Evolutionary conservation across 2,797 vertebrate species (phyloP).

Genomic region (Chrysocyon brachyurus): DNA sequence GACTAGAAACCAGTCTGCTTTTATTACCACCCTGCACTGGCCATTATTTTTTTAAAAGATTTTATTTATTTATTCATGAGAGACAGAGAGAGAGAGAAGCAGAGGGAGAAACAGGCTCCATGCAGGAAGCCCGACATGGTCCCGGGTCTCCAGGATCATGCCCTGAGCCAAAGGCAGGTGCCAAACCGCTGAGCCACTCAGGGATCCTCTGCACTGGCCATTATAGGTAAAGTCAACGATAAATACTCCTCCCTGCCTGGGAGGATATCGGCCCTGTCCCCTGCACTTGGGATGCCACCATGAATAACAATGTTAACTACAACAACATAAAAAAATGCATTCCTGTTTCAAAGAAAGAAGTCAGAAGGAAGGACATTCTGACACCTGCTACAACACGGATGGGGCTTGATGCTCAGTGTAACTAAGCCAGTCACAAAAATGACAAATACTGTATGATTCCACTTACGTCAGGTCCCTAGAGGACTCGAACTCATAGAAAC

Average conservation of each 20-base stretch:
- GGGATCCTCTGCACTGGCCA: not conserved
- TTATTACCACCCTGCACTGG: not conserved
- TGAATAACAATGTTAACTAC: not conserved
- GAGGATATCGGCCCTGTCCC: fast-evolving
- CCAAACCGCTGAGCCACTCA: too few species aligned
- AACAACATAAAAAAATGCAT: not conserved
- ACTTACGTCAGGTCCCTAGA: not conserved
- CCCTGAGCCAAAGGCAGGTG: too few species aligned
- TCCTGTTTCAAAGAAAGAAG: not conserved
- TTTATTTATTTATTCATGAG: too few species aligned
- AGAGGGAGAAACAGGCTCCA: too few species aligned
- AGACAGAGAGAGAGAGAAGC: too few species aligned
- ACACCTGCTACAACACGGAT: not conserved
- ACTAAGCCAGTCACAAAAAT: not conserved
- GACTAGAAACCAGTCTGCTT: not conserved
- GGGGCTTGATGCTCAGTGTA: not conserved
- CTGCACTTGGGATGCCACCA: not conserved
- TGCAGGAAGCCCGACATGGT: too few species aligned
- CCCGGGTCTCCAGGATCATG: too few species aligned
- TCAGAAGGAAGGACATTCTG: slow-evolving; percentile 2
- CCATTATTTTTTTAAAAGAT: too few species aligned
- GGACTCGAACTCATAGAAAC: not conserved
- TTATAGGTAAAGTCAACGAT: not conserved
- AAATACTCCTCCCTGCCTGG: not conserved
- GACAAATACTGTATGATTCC: not conserved